Conservation (phyloP, 1,140 invertebrate species). For the Diachasmimorpha longicaudata region DNA sequence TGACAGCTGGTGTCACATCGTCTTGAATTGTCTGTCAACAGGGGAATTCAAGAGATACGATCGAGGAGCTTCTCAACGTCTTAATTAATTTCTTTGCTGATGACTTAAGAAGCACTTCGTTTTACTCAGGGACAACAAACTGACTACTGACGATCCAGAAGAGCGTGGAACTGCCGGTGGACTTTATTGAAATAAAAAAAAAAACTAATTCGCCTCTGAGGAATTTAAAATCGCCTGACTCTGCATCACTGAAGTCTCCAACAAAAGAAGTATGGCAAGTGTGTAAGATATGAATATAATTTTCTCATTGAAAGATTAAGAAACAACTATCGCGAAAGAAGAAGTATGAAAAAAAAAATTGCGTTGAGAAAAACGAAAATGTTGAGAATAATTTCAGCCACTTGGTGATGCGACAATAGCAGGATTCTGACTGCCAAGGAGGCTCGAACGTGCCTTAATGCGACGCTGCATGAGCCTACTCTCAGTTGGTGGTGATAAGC, state of each 20-base stretch:
- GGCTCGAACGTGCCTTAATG: constrained; percentile 60
- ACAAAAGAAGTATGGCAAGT: background rate
- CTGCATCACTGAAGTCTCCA: background rate
- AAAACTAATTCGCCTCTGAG: background rate
- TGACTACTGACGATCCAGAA: background rate
- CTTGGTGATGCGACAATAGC: constrained; percentile 57
- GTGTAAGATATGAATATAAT: background rate
- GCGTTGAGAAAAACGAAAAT: background rate
- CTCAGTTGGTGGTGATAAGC: constrained; percentile 84
- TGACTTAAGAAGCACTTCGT: no score
- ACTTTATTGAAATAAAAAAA: background rate
- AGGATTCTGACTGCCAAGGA: constrained; percentile 47
- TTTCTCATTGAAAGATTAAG: background rate
- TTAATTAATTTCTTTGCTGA: no score
- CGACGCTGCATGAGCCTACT: constrained; percentile 83
- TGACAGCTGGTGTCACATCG: no score
- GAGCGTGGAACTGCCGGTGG: background rate
- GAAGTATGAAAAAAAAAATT: background rate
- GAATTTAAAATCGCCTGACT: background rate
- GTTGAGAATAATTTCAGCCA: constrained; percentile 41
- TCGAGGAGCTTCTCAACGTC: no score
- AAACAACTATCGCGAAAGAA: background rate
- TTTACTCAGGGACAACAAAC: background rate
- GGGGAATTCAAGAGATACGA: no score
- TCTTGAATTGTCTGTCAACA: no score